Base-by-base conservation (phyloP, 2,888 invertebrate species). In the Caenorhabditis wallacei region DNA sequence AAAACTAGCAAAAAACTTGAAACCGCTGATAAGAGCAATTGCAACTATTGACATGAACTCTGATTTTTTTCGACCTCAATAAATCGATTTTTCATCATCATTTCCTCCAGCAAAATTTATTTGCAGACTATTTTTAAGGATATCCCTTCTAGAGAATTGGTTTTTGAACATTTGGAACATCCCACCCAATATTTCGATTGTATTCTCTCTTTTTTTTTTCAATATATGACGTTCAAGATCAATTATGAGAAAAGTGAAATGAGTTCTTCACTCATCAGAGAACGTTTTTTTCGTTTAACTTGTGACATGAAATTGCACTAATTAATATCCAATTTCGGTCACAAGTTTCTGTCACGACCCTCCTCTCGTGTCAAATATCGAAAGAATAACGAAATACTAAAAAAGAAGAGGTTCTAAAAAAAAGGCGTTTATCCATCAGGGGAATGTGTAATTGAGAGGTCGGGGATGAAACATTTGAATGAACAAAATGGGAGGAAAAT, bases 321-420 rank as follows among this genome's bases (percentile, higher is more conserved):
- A 70, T 57, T 70, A 46, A 71, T 71, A 24, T 59, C 71, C 24
- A 48, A 48, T 71, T 71, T 59, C 51, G 22, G 71, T 61, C 59
- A 71, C 35, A 51, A 51, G 68, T 56, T 53, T 20, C 10, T 35
- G 35, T 35, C 35, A 40, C 13, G 40, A 40, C 13, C 13, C 35
- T 10, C 10, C 35, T 35, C 10, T 10, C 35, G 35, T 40, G 10
- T 40, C 40, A 40, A 40, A 40, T 40, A 40, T 40, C 40, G 2
- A 40, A 70, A 20, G 16, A 26, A 53, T 53, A 40, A 20, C 5
- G 35, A 35, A 35, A 4, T 35, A 35, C 40, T 13, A 40, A 53
- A 56, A 61, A 51, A 13, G 16, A 18, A 20, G 22, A 35, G n/a
- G 48, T 20, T 3, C 22, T n/a, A n/a, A n/a, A n/a, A n/a, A n/a